These are phyloP conservation scores for Micronycteris hirsuta DNA, from an alignment of 2,113 vertebrate species.

Conservation along the genomic window DNA sequence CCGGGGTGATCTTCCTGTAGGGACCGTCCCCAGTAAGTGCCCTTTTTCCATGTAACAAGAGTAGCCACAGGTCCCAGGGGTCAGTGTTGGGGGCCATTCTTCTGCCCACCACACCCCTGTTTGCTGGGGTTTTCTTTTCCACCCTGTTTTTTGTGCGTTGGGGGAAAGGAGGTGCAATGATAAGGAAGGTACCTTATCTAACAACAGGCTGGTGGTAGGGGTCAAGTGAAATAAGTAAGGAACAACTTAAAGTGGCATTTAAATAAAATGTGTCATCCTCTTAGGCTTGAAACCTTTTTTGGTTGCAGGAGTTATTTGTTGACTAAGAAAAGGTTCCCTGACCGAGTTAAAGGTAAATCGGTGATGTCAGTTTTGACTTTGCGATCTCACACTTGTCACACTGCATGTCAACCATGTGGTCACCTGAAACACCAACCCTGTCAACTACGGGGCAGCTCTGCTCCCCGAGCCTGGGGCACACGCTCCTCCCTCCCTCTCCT, in stretches of 20 bases:
- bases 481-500: background rate
- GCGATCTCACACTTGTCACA: background rate
- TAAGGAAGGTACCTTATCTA: background rate
- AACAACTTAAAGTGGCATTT: background rate
- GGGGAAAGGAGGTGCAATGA: background rate
- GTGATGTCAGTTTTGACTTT: background rate
- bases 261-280: background rate
- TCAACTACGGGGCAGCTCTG: background rate
- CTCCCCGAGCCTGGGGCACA: accelerated
- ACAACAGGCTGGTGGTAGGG: background rate
- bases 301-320: background rate
- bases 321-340: background rate
- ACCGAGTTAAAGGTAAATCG: background rate
- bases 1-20: background rate
- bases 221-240: background rate
- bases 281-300: background rate
- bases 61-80: background rate
- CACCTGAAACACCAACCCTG: background rate
- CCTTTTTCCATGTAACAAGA: background rate
- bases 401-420: background rate
- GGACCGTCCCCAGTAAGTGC: no score
- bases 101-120: background rate
- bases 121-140: background rate
- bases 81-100: background rate
- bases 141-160: background rate